Evolutionary conservation across 2,797 vertebrate species (phyloP), one percentile per base, ranked within the genome.

Genomic region (Sparus aurata): DNA sequence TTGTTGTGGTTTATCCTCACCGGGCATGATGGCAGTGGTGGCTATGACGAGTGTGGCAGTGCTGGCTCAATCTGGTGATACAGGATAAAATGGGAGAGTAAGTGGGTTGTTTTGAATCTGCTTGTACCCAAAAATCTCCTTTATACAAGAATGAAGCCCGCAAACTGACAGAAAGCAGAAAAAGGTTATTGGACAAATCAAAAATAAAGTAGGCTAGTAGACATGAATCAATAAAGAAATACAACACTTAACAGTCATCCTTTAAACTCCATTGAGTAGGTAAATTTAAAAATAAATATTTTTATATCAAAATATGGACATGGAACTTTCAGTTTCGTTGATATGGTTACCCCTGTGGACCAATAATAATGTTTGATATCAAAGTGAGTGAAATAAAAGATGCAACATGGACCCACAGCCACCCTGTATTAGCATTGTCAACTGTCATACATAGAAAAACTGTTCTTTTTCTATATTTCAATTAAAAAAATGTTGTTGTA

Each of bases 21-120:
- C 93, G 12, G 96, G 96, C 97, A 98, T 98, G 84, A 54, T 83
- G 83, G 69, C 79, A 25, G 84, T 20, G 38, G 34, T 50, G 61
- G 75, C 25, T 65, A 18, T 49, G 50, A 63, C n/a, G 6, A 68
- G 16, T 2, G 7, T 4, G 54, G 8, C 1, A 4, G 10, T 12
- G 20, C 10, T 58, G 62, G 18, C 22, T 87, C 71, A 81, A 81
- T 75, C 86, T 91, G 53, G 25, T 23, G 8, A 85, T 0, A 77
- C 15, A 70, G 22, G 64, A 74, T 2, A 30, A 23, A 69, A 70
- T 13, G 1, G 11, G 49, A 23, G 11, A 75, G 55, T 34, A 27
- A 6, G 46, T 46, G 22, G 7, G 16, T 38, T 8, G 12, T 54
- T 63, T 12, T 65, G 30, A 5, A 11, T 54, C 2, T 45, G n/a